These are phyloP conservation scores for Calephelis nemesis DNA, from an alignment of 1,140 invertebrate species.

Conservation along the genomic window DNA sequence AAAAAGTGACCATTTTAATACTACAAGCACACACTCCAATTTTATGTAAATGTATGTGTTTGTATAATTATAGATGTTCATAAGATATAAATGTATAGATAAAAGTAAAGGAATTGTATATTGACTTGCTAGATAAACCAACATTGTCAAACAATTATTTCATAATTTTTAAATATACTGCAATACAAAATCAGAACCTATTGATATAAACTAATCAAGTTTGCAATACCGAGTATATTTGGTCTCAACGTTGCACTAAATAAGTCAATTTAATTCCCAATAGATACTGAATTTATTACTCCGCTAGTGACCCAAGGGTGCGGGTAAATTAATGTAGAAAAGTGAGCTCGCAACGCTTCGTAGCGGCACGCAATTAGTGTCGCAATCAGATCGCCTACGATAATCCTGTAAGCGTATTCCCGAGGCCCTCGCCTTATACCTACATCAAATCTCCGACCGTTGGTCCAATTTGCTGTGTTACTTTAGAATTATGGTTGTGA, in stretches of 20 bases:
- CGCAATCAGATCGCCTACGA: slow-evolving; percentile 50
- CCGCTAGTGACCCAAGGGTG: slow-evolving; percentile 38
- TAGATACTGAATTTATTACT: slow-evolving; percentile 49
- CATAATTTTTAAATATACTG: no score
- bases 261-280: slow-evolving; percentile 41
- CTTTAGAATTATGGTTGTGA: no score
- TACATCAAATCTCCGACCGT: slow-evolving; percentile 26
- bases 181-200: no score
- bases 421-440: slow-evolving; percentile 20
- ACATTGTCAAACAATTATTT: no score
- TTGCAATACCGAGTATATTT: background rate
- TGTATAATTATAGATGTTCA: no score
- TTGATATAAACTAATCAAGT: background rate
- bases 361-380: slow-evolving; percentile 48
- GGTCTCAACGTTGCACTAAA: slow-evolving; percentile 33
- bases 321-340: slow-evolving; percentile 46
- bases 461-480: slow-evolving; percentile 15
- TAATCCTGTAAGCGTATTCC: slow-evolving; percentile 45
- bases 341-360: slow-evolving; percentile 41
- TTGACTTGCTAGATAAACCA: no score
- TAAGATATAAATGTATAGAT: no score
- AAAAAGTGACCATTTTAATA: no score
- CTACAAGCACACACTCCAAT: no score
- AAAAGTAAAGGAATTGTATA: no score
- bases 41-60: no score